Base-by-base conservation (phyloP, 2,113 vertebrate species). In the Theropithecus gelada region DNA sequence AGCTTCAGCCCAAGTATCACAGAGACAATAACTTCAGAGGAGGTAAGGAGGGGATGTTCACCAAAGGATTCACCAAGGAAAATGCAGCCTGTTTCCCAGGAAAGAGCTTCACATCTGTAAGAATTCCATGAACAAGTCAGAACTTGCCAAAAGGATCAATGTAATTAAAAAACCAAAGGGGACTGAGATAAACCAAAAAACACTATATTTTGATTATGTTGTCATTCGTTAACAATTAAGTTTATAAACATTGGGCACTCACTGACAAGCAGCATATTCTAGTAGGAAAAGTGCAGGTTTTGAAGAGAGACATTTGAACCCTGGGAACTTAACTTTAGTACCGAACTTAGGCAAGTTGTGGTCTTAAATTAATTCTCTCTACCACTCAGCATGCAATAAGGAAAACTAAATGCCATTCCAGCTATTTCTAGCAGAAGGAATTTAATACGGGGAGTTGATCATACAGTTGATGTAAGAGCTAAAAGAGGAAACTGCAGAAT, bases 21-120 rank as follows among this genome's bases (percentile, higher is more conserved):
- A n/a, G 43, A 73, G 66, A 93, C 73, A 86, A 12, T 93, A 20
- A 68, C 59, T 84, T 93, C 91, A 76, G 73, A 92, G 25, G 82
- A 93, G 17, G 5, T 68, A 45, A 94, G 61, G 30, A 89, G 22
- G 79, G 27, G 8, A 73, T 11, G 4, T 4, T 82, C 64, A 89
- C 59, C 68, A 25, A 82, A 82, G 52, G 25, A 25, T 40, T 92
- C 59, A 9, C 70, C 35, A 4, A 32, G n/a, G 66, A 81, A 82
- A 88, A 66, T 0, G 5, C 25, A 75, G 23, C 27, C 57, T 45
- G 5, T 57, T 88, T 79, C 59, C 78, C 32, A 9, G 52, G 18
- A 68, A 95, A 38, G 55, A 78, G 27, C 14, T 81, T 84, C 45
- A n/a, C 13, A 3, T 92, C 86, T 66, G 1, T 61, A 73, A 64